Evolutionary conservation across 2,113 vertebrate species (phyloP).

Genomic region (Equus quagga): DNA sequence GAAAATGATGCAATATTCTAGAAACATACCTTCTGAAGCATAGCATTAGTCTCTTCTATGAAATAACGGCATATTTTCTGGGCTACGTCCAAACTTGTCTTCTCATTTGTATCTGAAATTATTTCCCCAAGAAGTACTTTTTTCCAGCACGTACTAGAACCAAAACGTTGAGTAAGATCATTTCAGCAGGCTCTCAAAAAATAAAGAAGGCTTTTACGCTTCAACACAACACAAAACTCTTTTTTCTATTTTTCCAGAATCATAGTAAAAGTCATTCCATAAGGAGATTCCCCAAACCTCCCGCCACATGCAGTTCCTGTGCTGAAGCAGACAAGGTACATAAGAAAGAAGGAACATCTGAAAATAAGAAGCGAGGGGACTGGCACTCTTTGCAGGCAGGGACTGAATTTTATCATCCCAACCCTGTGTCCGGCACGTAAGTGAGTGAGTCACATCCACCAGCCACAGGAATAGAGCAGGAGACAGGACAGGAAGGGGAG

Average conservation of each 20-base stretch:
- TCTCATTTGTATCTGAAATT: constrained; percentile 89
- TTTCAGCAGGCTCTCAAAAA: neutral
- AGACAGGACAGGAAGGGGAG: neutral
- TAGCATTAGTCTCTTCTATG: constrained; percentile 83
- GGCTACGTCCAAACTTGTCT: constrained; percentile 83
- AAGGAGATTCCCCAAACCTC: neutral
- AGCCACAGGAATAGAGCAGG: neutral
- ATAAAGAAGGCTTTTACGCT: neutral
- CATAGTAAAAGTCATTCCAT: neutral
- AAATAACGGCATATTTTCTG: constrained; percentile 88
- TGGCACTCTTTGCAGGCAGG: accelerated
- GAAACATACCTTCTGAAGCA: constrained; percentile 89
- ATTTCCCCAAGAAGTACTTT: constrained; percentile 90
- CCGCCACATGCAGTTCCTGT: accelerated
- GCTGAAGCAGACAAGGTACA: neutral
- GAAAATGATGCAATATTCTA: neutral
- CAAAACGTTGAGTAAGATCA: constrained; percentile 11
- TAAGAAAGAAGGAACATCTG: neutral
- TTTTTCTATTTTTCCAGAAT: neutral
- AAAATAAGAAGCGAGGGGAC: neutral
- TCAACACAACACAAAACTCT: neutral
- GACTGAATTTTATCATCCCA: neutral
- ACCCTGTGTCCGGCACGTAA: neutral
- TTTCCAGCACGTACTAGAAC: constrained; percentile 92
- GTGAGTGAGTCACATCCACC: neutral